Conservation (phyloP, 1,140 invertebrate genomes). For the Drosophila funebris region DNA sequence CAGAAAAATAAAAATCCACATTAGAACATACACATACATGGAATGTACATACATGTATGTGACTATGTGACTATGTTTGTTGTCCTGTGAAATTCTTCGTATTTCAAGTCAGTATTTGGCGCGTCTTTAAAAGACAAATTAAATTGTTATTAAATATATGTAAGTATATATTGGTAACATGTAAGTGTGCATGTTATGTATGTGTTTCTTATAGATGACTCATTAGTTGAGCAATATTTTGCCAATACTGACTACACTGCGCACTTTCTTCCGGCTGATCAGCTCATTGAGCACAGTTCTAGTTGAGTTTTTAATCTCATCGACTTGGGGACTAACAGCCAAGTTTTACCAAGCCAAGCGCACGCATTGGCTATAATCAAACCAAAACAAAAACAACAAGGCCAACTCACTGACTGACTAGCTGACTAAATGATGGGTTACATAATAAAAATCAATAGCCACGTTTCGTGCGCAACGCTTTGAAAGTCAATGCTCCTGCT, state of each 20-base stretch:
- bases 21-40: neutral
- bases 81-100: slow-evolving; percentile 22
- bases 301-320: slow-evolving; percentile 38
- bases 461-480: slow-evolving; percentile 15
- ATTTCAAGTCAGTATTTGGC: slow-evolving; percentile 44
- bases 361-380: slow-evolving; percentile 64
- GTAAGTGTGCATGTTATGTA: too few species aligned
- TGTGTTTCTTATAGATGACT: slow-evolving; percentile 32
- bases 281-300: slow-evolving; percentile 68
- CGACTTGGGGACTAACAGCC: slow-evolving; percentile 2
- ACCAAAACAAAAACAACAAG: slow-evolving; percentile 9
- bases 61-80: slow-evolving; percentile 13
- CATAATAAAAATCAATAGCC: slow-evolving; percentile 66
- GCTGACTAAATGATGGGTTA: slow-evolving; percentile 38
- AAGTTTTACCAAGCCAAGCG: slow-evolving; percentile 33
- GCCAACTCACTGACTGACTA: slow-evolving; percentile 7
- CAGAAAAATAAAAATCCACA: slow-evolving; percentile 22
- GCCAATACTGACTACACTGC: slow-evolving; percentile 28
- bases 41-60: neutral
- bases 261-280: slow-evolving; percentile 74
- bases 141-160: slow-evolving; percentile 18
- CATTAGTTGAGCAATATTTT: slow-evolving; percentile 54
- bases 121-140: slow-evolving; percentile 22
- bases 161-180: slow-evolving; percentile 34
- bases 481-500: slow-evolving; percentile 56